phyloP scores from a whole-genome alignment of 1,140 invertebrate species.

The Zaprionus davidi region DNA sequence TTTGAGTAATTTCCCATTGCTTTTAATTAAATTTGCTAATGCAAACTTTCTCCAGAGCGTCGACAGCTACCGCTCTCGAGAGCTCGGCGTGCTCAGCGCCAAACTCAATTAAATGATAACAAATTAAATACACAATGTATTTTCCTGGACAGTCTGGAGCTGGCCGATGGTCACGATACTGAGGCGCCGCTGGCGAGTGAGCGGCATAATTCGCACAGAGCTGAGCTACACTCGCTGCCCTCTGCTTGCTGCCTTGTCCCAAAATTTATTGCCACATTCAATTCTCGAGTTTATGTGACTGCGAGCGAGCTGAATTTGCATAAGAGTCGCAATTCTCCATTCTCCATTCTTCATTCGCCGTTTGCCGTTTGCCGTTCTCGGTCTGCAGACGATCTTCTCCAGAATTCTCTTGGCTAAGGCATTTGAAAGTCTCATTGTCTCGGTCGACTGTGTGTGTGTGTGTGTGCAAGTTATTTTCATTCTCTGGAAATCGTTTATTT shows the following conservation, averaged over 20 bases:
- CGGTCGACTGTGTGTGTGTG: background rate
- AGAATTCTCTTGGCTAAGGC: constrained; percentile 55
- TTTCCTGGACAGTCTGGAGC: constrained; percentile 7
- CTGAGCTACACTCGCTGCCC: constrained; percentile 44
- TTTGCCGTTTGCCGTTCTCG: constrained; percentile 3
- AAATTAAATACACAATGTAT: constrained; percentile 59
- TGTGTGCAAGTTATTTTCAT: constrained; percentile 14
- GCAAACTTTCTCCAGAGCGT: constrained; percentile 61
- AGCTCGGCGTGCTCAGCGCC: background rate
- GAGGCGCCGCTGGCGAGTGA: constrained; percentile 72
- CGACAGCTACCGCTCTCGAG: constrained; percentile 53
- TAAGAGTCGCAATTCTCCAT: constrained; percentile 57
- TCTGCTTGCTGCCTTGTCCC: constrained; percentile 19
- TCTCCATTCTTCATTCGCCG: background rate
- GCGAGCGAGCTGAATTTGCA: constrained; percentile 65
- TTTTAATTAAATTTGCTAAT: constrained; percentile 64
- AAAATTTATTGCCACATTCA: constrained; percentile 78
- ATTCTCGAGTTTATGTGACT: constrained; percentile 81
- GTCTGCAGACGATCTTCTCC: constrained; percentile 48
- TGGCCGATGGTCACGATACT: constrained; percentile 62
- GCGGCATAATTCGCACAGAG: constrained; percentile 67
- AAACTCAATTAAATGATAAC: constrained; percentile 79
- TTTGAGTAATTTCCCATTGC: constrained; percentile 48
- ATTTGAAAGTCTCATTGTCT: constrained; percentile 76
- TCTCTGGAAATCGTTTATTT: constrained; percentile 16